Conservation (phyloP, 2,113 vertebrate species). For the Anthoscopus minutus region DNA sequence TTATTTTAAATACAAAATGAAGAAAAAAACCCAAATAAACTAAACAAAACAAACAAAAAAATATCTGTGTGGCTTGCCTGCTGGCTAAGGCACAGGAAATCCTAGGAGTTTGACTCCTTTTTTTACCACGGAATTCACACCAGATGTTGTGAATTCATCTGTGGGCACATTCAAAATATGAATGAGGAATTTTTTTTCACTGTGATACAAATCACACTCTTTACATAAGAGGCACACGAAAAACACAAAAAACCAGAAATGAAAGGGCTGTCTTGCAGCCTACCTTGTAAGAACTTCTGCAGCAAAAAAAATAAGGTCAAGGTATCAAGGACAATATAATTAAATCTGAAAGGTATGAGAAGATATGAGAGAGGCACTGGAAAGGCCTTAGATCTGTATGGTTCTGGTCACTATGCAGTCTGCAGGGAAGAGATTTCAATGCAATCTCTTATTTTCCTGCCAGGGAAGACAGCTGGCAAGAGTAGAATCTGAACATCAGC, state of each 20-base stretch:
- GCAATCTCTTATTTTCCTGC: background rate
- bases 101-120: background rate
- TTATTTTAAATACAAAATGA: background rate
- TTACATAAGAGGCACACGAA: background rate
- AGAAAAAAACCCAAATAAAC: background rate
- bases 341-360: background rate
- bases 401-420: background rate
- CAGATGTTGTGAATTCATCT: background rate
- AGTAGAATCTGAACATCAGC: background rate
- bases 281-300: background rate
- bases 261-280: background rate
- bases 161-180: background rate
- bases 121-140: background rate
- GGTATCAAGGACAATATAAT: background rate
- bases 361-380: background rate
- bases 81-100: background rate
- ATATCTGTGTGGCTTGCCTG: background rate
- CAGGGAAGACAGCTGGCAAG: background rate
- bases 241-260: background rate
- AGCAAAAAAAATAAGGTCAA: background rate
- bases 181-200: background rate
- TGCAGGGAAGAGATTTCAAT: background rate
- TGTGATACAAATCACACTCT: background rate
- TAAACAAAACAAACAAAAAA: background rate
- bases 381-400: background rate